Base-by-base conservation (phyloP, 2,888 invertebrate species). In the Heliconius erato region DNA sequence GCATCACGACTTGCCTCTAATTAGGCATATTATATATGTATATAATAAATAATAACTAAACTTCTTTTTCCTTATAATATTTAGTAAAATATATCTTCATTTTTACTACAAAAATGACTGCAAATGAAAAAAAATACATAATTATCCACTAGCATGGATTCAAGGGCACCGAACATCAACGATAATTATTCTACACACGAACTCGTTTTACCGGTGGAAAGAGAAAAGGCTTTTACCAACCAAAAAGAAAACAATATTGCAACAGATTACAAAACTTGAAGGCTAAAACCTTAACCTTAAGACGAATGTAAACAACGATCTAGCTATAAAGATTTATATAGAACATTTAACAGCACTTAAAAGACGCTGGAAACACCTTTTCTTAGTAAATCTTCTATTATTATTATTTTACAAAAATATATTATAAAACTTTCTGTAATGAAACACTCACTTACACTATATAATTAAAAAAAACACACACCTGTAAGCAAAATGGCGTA, bases 401-500 rank as follows among this genome's bases (percentile, higher is more conserved):
- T 71, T 16, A 44, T 26, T 72, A 49, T 44, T 72, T 26, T 2
- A 26, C 7, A 44, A 16, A 71, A 11, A 26, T 26, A 26, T 72
- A 16, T n/a, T 44, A 14, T 72, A 1, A 26, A 19, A 19, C 1
- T 26, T 26, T 63, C 7, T 26, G n/a, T 35, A 63, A 14, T 1
- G 40, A 74, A 35, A 19, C 76, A 63, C 40, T 63, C 63, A 63
- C 35, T 71, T 26, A 16, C 40, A 49, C 76, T 74, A 35, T 79
- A 76, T 44, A 72, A 28, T 54, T 79, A 82, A 72, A 72, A 72
- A 44, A 67, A 63, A n/a, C 65, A 85, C 85, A 79, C 84, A 87
- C 87, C 87, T 87, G 87, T 76, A 9, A 86, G 40, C 67, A 85
- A 82, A 69, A 86, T 82, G 84, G 83, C 85, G 83, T 74, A 83